Conservation (phyloP, 1,140 invertebrate species). For the Amphibalanus amphitrite region DNA sequence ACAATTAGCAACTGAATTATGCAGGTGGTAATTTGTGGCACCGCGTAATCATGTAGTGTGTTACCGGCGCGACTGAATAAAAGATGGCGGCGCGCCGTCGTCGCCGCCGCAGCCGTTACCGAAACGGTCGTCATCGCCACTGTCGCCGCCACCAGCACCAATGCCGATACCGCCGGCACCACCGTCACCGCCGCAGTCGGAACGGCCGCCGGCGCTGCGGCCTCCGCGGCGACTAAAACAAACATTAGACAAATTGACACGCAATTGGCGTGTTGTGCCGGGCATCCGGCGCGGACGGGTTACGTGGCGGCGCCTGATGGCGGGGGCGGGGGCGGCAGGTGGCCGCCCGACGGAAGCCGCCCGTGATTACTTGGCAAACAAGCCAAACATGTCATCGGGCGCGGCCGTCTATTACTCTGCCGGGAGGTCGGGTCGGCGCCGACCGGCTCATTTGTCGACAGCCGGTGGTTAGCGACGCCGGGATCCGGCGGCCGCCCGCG, state of each 20-base stretch:
- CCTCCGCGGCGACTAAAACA: not conserved
- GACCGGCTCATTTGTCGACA: not conserved
- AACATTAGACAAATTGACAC: conserved; percentile 1
- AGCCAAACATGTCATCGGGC: not conserved
- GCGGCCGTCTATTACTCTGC: not conserved
- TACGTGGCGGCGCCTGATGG: too few species aligned
- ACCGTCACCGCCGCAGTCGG: too few species aligned
- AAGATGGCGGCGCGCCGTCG: not conserved
- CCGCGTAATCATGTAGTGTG: not conserved
- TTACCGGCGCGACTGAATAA: not conserved
- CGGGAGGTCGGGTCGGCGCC: not conserved
- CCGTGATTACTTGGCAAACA: not conserved
- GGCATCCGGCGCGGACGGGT: not conserved
- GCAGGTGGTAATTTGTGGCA: not conserved
- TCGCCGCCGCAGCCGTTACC: too few species aligned
- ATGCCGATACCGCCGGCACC: too few species aligned
- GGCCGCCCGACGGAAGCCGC: not conserved
- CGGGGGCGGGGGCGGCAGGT: not conserved
- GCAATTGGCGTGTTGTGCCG: not conserved
- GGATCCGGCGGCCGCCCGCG: not conserved
- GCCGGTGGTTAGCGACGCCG: not conserved
- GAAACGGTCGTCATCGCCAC: too few species aligned
- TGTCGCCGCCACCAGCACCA: not conserved
- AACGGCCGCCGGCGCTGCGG: not conserved
- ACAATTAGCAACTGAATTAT: not conserved